Conservation (phyloP, 2,113 vertebrate species). For the Coreoperca whiteheadi region DNA sequence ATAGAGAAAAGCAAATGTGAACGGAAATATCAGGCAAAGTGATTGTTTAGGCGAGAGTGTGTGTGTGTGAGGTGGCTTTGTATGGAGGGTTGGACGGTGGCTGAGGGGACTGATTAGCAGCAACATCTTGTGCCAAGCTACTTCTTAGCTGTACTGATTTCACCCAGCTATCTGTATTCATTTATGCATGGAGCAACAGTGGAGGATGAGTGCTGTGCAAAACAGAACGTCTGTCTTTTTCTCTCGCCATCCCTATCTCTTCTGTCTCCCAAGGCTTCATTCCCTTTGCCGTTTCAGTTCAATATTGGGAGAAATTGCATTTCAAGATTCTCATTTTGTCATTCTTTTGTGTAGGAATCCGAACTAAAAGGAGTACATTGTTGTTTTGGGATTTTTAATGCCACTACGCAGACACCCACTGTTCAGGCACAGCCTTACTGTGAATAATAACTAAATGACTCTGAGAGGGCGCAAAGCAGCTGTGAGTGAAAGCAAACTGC, state of each 20-base stretch:
- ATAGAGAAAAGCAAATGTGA: slow-evolving; percentile 39
- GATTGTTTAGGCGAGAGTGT: slow-evolving; percentile 32
- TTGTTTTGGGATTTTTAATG: slow-evolving; percentile 17
- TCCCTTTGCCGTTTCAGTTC: slow-evolving; percentile 17
- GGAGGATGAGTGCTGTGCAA: slow-evolving; percentile 53
- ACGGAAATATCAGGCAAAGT: slow-evolving; percentile 36
- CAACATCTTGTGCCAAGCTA: slow-evolving; percentile 66
- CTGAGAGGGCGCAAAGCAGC: slow-evolving; percentile 29
- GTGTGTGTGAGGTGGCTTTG: slow-evolving; percentile 32
- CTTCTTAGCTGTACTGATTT: slow-evolving; percentile 69
- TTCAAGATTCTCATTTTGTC: slow-evolving; percentile 28
- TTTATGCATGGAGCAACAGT: slow-evolving; percentile 55
- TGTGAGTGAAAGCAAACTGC: slow-evolving; percentile 28
- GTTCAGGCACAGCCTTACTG: slow-evolving; percentile 24
- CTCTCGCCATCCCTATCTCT: slow-evolving; percentile 7
- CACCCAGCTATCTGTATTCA: slow-evolving; percentile 70
- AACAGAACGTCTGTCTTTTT: slow-evolving; percentile 47
- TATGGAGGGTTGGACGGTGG: slow-evolving; percentile 34
- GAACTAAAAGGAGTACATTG: slow-evolving; percentile 31
- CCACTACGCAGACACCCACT: slow-evolving; percentile 1
- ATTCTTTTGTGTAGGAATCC: slow-evolving; percentile 18
- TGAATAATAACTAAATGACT: slow-evolving; percentile 53
- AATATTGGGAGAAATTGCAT: slow-evolving; percentile 17
- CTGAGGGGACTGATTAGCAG: slow-evolving; percentile 73
- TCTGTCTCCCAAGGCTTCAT: slow-evolving; percentile 6